Conservation (phyloP, 2,888 invertebrate genomes). For the Mesorhabditis spiculigera region DNA sequence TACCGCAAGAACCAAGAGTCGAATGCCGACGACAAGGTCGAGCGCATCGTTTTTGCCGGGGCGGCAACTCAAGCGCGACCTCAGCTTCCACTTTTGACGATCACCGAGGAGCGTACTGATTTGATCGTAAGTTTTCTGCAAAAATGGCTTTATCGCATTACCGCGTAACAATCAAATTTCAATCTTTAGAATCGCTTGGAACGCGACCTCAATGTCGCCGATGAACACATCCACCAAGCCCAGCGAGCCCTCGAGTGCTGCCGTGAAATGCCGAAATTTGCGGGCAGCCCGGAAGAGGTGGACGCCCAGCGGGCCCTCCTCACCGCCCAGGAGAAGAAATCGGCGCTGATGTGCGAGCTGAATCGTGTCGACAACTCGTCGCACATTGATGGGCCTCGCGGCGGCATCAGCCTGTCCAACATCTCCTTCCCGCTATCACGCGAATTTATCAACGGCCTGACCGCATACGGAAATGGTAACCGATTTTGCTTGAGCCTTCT, state of each 20-base stretch:
- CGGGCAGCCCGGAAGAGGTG: not conserved
- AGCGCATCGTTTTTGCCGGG: not conserved
- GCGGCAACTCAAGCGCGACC: not conserved
- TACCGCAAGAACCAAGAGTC: not conserved
- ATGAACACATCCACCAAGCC: not conserved
- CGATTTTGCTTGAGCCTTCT: not conserved
- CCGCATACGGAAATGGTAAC: not conserved
- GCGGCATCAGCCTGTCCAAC: not conserved
- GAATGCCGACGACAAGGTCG: not conserved
- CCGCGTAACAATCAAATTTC: not conserved
- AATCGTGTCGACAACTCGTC: constrained; percentile 1
- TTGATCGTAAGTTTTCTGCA: not conserved
- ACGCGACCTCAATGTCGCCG: not conserved
- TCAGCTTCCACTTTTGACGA: not conserved
- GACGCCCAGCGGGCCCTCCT: constrained; percentile 7
- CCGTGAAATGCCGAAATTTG: not conserved
- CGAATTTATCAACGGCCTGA: not conserved
- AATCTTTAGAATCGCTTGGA: not conserved
- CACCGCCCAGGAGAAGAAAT: not conserved
- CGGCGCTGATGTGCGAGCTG: not conserved
- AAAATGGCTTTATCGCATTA: not conserved
- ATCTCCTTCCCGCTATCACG: not conserved
- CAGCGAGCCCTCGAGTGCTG: not conserved
- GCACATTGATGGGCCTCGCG: constrained; percentile 1
- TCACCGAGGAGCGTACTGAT: too few relatives aligned